Evolutionary conservation across 2,113 vertebrate genomes (phyloP).

Genomic region (Triplophysa tibetana): DNA sequence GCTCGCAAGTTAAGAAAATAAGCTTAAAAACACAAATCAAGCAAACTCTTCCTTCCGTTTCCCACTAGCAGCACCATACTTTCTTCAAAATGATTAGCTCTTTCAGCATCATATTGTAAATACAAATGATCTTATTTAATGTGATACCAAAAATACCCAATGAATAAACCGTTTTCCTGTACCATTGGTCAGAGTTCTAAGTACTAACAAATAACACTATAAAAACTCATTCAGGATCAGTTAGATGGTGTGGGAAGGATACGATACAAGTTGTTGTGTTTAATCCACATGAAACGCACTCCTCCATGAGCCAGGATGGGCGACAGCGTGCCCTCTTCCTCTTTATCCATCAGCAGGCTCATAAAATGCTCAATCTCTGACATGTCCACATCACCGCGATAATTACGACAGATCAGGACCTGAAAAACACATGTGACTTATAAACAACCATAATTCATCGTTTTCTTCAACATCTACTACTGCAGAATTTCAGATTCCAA

Average conservation of each 20-base stretch:
- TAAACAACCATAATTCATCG: background rate
- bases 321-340: conserved; percentile 92
- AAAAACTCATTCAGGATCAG: background rate
- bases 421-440: conserved; percentile 36
- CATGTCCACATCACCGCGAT: conserved; percentile 98
- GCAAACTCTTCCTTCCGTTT: no score
- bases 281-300: conserved; percentile 99
- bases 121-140: no score
- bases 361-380: conserved; percentile 98
- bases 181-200: no score
- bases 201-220: no score
- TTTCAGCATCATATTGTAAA: background rate
- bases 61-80: background rate
- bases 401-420: conserved; percentile 97
- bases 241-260: conserved; percentile 77
- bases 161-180: no score
- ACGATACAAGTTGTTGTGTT: conserved; percentile 97
- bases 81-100: background rate
- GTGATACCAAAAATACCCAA: no score
- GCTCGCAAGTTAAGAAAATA: conserved; percentile 68
- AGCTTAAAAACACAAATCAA: background rate
- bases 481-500: no score
- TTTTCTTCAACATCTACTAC: background rate
- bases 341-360: conserved; percentile 97
- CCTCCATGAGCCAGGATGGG: conserved; percentile 94